Evolutionary conservation across 2,888 invertebrate species (phyloP).

Genomic region (Luffia ferchaultella): DNA sequence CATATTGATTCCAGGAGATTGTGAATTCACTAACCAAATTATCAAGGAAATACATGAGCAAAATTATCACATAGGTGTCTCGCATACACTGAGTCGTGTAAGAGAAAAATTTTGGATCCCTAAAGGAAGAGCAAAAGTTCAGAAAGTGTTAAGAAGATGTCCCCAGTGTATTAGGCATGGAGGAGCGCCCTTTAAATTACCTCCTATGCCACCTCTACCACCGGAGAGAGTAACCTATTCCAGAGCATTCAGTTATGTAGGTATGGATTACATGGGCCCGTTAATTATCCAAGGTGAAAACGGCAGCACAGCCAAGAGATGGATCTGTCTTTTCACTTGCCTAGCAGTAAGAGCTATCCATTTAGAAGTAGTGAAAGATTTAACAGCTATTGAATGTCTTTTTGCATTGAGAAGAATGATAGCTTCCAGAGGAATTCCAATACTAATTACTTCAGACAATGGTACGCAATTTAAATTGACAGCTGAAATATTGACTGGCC

Average conservation of each 20-base stretch:
- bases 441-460: conserved; percentile 15
- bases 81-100: conserved; percentile 2
- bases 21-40: conserved; percentile 1
- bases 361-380: conserved; percentile 17
- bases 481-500: conserved; percentile 9
- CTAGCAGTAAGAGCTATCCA: conserved; percentile 18
- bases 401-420: conserved; percentile 10
- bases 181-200: conserved; percentile 11
- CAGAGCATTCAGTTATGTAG: conserved; percentile 14
- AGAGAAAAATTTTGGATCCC: conserved; percentile 5
- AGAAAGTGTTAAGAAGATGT: conserved; percentile 9
- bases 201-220: conserved; percentile 10
- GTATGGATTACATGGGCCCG: conserved; percentile 16
- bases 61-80: conserved; percentile 11
- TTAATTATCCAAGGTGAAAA: conserved; percentile 1
- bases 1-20: conserved; percentile 8
- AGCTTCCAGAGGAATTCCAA: conserved; percentile 9
- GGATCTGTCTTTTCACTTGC: conserved; percentile 16
- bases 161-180: conserved; percentile 8
- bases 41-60: conserved; percentile 7
- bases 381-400: conserved; percentile 17
- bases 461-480: conserved; percentile 16
- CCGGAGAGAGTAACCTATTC: conserved; percentile 15
- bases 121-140: background rate
- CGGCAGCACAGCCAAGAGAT: conserved; percentile 10